A percentile compares a stretch with the other conserved stretches of the same genome.
These are phyloP conservation scores for Ips nitidus DNA, from an alignment of 1,140 invertebrate species.

Conservation along the genomic window DNA sequence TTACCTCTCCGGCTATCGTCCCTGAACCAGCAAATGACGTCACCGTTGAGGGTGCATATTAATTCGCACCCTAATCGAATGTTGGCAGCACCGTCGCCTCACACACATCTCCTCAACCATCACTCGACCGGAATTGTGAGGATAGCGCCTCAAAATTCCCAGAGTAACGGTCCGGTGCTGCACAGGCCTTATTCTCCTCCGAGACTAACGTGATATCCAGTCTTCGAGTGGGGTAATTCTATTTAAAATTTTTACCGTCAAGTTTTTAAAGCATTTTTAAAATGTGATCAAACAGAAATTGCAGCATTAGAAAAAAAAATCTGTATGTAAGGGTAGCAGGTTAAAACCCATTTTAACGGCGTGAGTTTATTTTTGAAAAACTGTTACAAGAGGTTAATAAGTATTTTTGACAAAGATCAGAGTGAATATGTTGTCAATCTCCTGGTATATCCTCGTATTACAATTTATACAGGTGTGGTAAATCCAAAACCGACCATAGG, in stretches of 20 bases:
- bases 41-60: slow-evolving; percentile 56
- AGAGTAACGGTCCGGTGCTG: slow-evolving; percentile 48
- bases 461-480: no score
- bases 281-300: no score
- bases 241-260: slow-evolving; percentile 33
- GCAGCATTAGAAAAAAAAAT: background rate
- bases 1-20: slow-evolving; percentile 47
- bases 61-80: slow-evolving; percentile 51
- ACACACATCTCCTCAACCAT: slow-evolving; percentile 41
- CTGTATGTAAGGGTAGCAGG: background rate
- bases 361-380: no score
- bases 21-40: slow-evolving; percentile 38
- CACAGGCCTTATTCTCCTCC: slow-evolving; percentile 59
- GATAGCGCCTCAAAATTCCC: slow-evolving; percentile 47
- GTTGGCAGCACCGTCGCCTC: slow-evolving; percentile 41
- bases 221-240: slow-evolving; percentile 35
- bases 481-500: no score
- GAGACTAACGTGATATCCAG: slow-evolving; percentile 56
- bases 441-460: no score
- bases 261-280: slow-evolving; percentile 10
- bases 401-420: no score
- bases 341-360: no score
- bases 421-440: no score
- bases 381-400: no score
- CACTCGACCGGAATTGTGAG: slow-evolving; percentile 45